These are phyloP conservation scores for Gasteruption jaculator DNA, from an alignment of 2,888 invertebrate genomes.

Conservation along the genomic window DNA sequence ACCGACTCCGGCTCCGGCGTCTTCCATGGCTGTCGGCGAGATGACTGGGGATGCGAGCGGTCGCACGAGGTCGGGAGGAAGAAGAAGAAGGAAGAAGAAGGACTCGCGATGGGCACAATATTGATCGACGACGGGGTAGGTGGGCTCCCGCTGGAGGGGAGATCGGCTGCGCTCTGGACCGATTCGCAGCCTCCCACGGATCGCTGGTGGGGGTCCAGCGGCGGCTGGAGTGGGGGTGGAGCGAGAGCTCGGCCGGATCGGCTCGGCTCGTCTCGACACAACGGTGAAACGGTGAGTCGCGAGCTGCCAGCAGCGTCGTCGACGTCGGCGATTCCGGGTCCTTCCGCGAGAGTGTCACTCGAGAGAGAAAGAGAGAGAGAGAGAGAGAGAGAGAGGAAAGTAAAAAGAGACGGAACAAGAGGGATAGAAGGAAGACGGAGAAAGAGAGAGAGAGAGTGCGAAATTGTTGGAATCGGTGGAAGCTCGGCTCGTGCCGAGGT, in stretches of 20 bases:
- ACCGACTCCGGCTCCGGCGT: constrained; percentile 14
- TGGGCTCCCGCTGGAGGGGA: constrained; percentile 26
- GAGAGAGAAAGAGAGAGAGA: not conserved
- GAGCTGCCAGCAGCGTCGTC: no score
- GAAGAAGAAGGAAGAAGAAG: constrained; percentile 18
- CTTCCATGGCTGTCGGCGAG: not conserved
- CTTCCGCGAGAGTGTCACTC: constrained; percentile 7
- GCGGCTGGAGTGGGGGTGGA: constrained; percentile 19
- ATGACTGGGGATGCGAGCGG: constrained; percentile 9
- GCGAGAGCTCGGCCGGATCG: constrained; percentile 12
- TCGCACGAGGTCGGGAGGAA: constrained; percentile 24
- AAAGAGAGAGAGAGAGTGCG: constrained; percentile 26
- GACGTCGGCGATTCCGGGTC: no score
- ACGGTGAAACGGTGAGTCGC: not conserved
- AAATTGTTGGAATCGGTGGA: constrained; percentile 32
- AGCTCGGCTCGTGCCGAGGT: constrained; percentile 34
- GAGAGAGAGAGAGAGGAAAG: constrained; percentile 9
- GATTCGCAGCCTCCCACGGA: constrained; percentile 48
- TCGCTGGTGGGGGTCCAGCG: constrained; percentile 29
- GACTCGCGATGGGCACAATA: constrained; percentile 44
- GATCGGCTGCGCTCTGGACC: constrained; percentile 46
- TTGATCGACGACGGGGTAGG: constrained; percentile 47
- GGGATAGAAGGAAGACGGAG: constrained; percentile 14
- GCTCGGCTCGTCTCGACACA: not conserved
- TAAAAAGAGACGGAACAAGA: constrained; percentile 14